A percentile compares a stretch with the other conserved stretches of the same genome.
Evolutionary conservation across 2,113 vertebrate species (phyloP).

Genomic region (Epinephelus lanceolatus): DNA sequence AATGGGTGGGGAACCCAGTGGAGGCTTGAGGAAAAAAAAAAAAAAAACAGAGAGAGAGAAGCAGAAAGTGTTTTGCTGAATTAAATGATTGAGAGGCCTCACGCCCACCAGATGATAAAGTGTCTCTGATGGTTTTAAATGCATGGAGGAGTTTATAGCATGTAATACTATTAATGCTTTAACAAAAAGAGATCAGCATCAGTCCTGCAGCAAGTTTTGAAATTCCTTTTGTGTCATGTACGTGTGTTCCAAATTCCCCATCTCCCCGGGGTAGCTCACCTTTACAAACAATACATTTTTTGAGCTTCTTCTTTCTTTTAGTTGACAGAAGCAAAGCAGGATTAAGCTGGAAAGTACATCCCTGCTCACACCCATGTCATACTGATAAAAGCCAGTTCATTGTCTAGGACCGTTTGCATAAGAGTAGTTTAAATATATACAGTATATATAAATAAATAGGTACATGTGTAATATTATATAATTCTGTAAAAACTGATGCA

Average conservation of each 20-base stretch:
- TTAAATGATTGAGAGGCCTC: neutral
- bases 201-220: neutral
- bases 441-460: too few species aligned
- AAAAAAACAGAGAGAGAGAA: neutral
- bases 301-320: neutral
- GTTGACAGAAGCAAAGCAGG: constrained; percentile 20
- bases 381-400: neutral
- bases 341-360: constrained; percentile 44
- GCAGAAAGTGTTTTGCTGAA: neutral
- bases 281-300: neutral
- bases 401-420: neutral
- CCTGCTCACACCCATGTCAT: constrained; percentile 15
- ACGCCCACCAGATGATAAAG: neutral
- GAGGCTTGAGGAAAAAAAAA: neutral
- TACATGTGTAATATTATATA: neutral
- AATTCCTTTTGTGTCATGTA: neutral
- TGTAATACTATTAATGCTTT: neutral
- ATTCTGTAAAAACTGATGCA: neutral
- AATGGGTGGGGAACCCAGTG: constrained; percentile 45
- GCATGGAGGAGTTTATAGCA: neutral
- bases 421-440: neutral
- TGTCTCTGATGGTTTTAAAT: constrained; percentile 15
- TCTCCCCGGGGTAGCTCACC: neutral
- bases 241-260: neutral
- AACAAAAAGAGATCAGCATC: neutral